These are phyloP conservation scores for Dolichopus griseipennis DNA, from an alignment of 2,888 invertebrate species.

Conservation along the genomic window DNA sequence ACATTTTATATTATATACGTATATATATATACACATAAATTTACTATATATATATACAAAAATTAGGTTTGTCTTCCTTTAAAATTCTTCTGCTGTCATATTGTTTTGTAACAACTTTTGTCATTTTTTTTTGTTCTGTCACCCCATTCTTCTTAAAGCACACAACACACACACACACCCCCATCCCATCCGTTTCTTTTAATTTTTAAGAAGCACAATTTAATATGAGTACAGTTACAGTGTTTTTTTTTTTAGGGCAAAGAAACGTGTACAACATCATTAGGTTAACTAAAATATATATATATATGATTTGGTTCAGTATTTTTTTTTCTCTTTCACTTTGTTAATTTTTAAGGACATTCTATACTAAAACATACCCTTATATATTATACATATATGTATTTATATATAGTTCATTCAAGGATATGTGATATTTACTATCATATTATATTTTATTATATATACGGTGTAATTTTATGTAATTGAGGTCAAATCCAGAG, in stretches of 20 bases:
- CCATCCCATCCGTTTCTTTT: not conserved
- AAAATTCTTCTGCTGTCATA: no score
- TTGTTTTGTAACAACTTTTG: no score
- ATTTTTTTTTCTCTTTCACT: not conserved
- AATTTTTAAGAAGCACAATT: not conserved
- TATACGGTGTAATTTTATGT: not conserved
- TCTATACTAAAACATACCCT: not conserved
- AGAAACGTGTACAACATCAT: not conserved
- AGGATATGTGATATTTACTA: not conserved
- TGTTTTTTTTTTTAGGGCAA: not conserved
- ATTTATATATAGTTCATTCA: not conserved
- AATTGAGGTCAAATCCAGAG: constrained; percentile 6
- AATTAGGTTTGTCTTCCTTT: not conserved
- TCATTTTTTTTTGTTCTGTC: no score
- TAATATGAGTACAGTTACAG: not conserved
- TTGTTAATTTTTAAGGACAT: not conserved
- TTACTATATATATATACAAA: no score
- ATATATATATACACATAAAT: no score
- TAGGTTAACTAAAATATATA: no score
- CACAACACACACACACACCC: no score
- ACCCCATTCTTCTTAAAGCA: no score
- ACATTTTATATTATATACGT: no score
- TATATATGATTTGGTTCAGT: not conserved
- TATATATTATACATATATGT: not conserved
- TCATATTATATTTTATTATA: not conserved